Evolutionary conservation across 2,797 vertebrate genomes (phyloP).

Genomic region (Oryzias dopingdopingensis): DNA sequence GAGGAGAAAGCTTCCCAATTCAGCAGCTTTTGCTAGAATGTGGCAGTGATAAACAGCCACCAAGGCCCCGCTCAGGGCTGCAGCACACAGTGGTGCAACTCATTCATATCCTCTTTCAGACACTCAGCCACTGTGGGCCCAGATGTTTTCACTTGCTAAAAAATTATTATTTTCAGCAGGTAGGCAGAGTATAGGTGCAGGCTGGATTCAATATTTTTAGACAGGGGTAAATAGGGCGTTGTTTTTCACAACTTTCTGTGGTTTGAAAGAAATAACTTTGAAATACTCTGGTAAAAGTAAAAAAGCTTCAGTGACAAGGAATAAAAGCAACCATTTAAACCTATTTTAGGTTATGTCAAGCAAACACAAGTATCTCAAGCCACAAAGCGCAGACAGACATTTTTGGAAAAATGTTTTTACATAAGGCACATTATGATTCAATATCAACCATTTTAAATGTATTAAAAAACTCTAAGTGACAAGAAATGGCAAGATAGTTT

Average conservation of each 20-base stretch:
- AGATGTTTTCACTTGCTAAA: constrained; percentile 32
- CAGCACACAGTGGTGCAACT: constrained; percentile 33
- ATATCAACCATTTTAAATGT: no score
- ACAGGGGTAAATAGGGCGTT: background rate
- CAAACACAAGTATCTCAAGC: no score
- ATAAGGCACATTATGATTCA: no score
- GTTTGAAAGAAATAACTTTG: constrained; percentile 5
- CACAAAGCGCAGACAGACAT: no score
- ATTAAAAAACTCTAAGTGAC: no score
- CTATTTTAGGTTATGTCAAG: no score
- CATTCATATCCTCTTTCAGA: constrained; percentile 44
- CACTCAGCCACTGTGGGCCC: constrained; percentile 23
- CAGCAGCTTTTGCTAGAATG: constrained; percentile 41
- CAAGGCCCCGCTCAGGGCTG: constrained; percentile 36
- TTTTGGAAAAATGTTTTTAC: no score
- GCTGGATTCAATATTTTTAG: constrained; percentile 26
- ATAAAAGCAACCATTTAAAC: no score
- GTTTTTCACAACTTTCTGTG: no score
- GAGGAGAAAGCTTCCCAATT: constrained; percentile 34
- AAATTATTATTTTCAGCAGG: constrained; percentile 40
- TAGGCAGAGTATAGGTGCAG: constrained; percentile 8
- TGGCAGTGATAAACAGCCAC: constrained; percentile 53
- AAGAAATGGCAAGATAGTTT: no score
- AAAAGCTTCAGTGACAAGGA: no score
- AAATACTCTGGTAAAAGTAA: background rate